These are phyloP conservation scores for Miltochrista miniata DNA, from an alignment of 2,888 invertebrate species.

Conservation along the genomic window DNA sequence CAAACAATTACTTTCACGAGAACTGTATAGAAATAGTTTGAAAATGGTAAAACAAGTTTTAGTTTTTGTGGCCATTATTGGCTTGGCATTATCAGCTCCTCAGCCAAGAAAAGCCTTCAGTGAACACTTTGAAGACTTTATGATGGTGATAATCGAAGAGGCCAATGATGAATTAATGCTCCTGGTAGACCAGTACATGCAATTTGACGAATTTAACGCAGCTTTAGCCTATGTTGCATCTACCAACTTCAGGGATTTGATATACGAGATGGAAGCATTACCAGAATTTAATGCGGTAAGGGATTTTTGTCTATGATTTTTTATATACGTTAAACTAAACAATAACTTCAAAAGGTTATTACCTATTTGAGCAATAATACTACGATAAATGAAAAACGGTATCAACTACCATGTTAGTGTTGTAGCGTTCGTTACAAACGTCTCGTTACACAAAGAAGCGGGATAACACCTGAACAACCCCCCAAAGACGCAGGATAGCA, in stretches of 20 bases:
- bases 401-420: too few species aligned
- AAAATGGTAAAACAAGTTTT: conserved; percentile 54
- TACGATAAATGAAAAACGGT: too few species aligned
- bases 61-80: conserved; percentile 46
- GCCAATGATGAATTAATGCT: conserved; percentile 41
- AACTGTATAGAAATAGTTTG: too few species aligned
- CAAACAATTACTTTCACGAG: too few species aligned
- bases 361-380: too few species aligned
- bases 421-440: too few species aligned
- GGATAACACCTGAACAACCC: too few species aligned
- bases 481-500: too few species aligned
- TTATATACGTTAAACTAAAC: too few species aligned
- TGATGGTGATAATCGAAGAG: conserved; percentile 51
- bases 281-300: conserved; percentile 69
- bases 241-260: conserved; percentile 54
- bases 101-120: conserved; percentile 64
- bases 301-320: background rate
- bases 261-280: conserved; percentile 63
- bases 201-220: conserved; percentile 56
- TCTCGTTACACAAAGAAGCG: too few species aligned
- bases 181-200: conserved; percentile 47
- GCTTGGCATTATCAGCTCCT: conserved; percentile 52
- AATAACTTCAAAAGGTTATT: too few species aligned
- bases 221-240: conserved; percentile 50
- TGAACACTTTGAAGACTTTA: conserved; percentile 63